Base-by-base conservation (phyloP, 2,888 invertebrate genomes). In the Cerastoderma edule region DNA sequence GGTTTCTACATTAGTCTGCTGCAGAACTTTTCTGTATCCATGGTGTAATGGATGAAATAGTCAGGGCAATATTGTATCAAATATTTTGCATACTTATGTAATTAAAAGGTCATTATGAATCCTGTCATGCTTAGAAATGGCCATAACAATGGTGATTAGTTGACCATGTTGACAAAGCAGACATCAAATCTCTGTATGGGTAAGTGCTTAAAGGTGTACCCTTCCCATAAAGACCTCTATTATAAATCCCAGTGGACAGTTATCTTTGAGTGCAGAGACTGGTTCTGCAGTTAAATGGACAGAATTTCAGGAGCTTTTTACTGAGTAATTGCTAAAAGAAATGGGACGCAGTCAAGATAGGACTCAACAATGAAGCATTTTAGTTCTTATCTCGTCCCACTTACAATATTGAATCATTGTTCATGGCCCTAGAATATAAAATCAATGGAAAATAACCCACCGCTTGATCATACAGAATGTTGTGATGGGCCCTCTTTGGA, bases 241-340 rank as follows among this genome's bases (percentile, higher is more conserved):
- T 50, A 69, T 69, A 60, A 69, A 33, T 63, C 50, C 50, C 5
- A 44, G 35, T 28, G 22, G 69, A 46, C 32, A 35, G 48, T 50
- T 60, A 69, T 27, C 56, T 27, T n/a, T 10, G n/a, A 3, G 39
- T 3, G 39, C 32, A 60, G 13, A 24, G 39, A 53, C 63, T 64
- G 67, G 63, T 71, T 63, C 44, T 54, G 28, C 53, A 35, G 24
- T 71, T 65, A 57, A 70, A 75, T 68, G 53, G 75, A 50, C 60
- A 48, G 56, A 32, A 60, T 69, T 54, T 60, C 33, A 48, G 33
- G 66, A 32, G n/a, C 57, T 68, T 53, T 53, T 48, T 67, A 28
- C 19, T 22, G 22, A 46, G 63, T 75, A 63, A 71, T 66, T 67
- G n/a, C 54, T 44, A 33, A 33, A 50, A 48, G 72, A 60, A 76